Evolutionary conservation across 2,797 vertebrate genomes (phyloP), one percentile per base, ranked within the genome.

Genomic region (Ptychadena robeensis): DNA sequence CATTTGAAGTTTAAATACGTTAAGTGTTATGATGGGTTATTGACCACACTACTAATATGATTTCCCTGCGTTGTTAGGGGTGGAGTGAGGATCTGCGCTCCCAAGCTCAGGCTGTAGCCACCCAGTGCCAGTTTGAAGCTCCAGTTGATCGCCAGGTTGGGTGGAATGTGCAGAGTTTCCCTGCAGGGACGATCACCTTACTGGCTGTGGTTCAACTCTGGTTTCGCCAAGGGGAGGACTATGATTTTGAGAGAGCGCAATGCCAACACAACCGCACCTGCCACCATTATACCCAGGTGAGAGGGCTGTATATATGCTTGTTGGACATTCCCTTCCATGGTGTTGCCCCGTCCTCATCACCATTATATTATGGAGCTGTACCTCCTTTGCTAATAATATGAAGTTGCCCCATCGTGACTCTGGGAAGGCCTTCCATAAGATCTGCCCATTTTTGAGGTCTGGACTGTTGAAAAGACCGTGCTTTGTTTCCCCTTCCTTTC

Each of bases 71-170:
- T 22, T 4, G 1, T 32, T 18, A 70, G 67, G 10, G 1, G n/a
- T 70, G 67, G 67, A 70, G 67, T 18, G 67, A 70, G 67, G n/a
- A 25, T 40, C 0, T 70, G 67, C 35, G 37, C 35, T 34, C 67
- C 22, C 35, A 27, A 12, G 67, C 25, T 15, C 35, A 27, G 25
- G 67, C 25, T 15, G 37, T 70, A 12, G n/a, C 67, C 15, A 40
- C 35, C 37, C 35, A 14, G n/a, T 70, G 67, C 11, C 35, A 14
- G 9, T 27, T 27, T 4, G 1, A 30, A 25, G 10, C 25, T 30
- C 35, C 37, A 12, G 67, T 27, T 0, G 25, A 70, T 38, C 25
- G n/a, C 10, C 3, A 70, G 25, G 25, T 70, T 38, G 67, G 67
- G 22, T 70, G 67, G 67, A 70, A 70, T 28, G 0, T 28, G n/a